Evolutionary conservation across 2,113 vertebrate genomes (phyloP), one percentile per base, ranked within the genome.

Genomic region (Ancistrus triradiatus): DNA sequence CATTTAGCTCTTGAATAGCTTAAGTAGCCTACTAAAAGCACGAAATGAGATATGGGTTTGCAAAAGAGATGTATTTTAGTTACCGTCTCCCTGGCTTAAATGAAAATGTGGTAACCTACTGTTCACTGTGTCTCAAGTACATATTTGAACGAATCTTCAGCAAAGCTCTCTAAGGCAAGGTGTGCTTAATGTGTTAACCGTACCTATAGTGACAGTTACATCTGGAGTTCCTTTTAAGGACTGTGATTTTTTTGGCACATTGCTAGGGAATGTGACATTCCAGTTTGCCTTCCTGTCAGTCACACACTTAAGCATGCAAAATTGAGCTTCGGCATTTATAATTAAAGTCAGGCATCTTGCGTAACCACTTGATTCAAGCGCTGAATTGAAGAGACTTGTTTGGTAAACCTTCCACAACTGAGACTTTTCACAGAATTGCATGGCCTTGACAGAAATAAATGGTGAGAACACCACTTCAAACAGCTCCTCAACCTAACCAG

Each of bases 61-160:
- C n/a, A n/a, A n/a, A n/a, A n/a, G n/a, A n/a, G n/a, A n/a, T n/a
- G n/a, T n/a, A n/a, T 22, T 31, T 24, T 44, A 15, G 37, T 11
- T 28, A 21, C 7, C 18, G 15, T n/a, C 38, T 63, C 15, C 17
- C 7, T 51, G 6, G 21, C 48, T 33, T 46, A 66, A 73, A 69
- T 64, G 67, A 77, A 44, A 77, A 44, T 44, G 74, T 70, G 69
- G 66, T 73, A 66, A 59, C 60, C 57, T 69, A 74, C 18, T 73
- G 63, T 63, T 79, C 74, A 74, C 53, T 68, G 51, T 62, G 27
- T 42, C 69, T 60, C 24, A 19, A 50, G n/a, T 49, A 49, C 51
- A 17, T 15, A 18, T 35, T 40, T 59, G 22, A 31, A 46, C 47
- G 27, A 67, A 19, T 53, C 55, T 38, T 59, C 51, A 21, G 25